Evolutionary conservation across 2,888 invertebrate species (phyloP).

Genomic region (Caenorhabditis virilis): DNA sequence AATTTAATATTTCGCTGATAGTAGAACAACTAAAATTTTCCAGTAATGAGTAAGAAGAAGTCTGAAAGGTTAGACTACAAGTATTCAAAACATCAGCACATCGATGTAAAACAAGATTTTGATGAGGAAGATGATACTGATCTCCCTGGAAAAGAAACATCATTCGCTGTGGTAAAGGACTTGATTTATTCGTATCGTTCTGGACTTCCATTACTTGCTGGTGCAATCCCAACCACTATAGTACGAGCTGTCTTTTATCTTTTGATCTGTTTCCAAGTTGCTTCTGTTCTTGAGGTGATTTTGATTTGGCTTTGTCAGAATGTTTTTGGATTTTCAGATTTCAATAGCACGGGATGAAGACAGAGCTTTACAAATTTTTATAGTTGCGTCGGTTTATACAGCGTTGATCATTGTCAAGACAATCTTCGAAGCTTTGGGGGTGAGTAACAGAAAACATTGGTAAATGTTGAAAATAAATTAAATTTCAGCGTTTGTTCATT

Average conservation of each 20-base stretch:
- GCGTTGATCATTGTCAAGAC: slow-evolving; percentile 66
- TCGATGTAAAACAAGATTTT: slow-evolving; percentile 22
- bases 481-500: slow-evolving; percentile 57
- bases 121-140: slow-evolving; percentile 30
- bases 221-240: slow-evolving; percentile 62
- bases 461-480: background rate
- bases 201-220: slow-evolving; percentile 47
- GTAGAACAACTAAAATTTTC: background rate
- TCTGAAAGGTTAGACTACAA: slow-evolving; percentile 50
- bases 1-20: background rate
- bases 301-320: background rate
- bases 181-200: slow-evolving; percentile 54
- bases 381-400: slow-evolving; percentile 59
- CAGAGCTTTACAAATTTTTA: slow-evolving; percentile 53
- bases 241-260: slow-evolving; percentile 62
- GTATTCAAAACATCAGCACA: slow-evolving; percentile 40
- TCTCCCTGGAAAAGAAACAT: slow-evolving; percentile 42
- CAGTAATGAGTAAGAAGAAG: slow-evolving; percentile 62
- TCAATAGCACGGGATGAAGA: slow-evolving; percentile 57
- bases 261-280: slow-evolving; percentile 65
- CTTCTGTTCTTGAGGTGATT: slow-evolving; percentile 61
- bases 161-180: slow-evolving; percentile 37
- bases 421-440: slow-evolving; percentile 65
- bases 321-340: slow-evolving; percentile 38
- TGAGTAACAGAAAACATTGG: slow-evolving; percentile 12